These are phyloP conservation scores for Elanus axillaris DNA, from an alignment of 2,113 vertebrate species.

Conservation along the genomic window DNA sequence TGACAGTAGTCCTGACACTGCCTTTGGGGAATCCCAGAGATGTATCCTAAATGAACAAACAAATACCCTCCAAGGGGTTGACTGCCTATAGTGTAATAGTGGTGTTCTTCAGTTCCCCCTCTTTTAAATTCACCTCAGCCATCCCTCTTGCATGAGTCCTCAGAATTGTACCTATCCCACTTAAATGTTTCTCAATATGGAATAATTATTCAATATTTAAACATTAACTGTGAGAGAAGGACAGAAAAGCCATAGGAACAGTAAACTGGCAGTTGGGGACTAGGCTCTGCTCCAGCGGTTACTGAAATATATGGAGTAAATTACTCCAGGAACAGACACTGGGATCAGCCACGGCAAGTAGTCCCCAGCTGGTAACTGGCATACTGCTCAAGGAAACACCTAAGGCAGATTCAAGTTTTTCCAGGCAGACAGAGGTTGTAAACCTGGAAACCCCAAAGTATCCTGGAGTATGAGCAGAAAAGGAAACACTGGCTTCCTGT, in stretches of 20 bases:
- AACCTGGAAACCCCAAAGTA: not conserved
- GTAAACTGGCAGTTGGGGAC: not conserved
- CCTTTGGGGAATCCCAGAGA: not conserved
- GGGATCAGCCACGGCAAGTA: not conserved
- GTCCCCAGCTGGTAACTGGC: not conserved
- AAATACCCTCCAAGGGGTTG: not conserved
- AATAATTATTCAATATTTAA: not conserved
- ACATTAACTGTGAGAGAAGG: not conserved
- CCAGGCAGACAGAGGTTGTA: not conserved
- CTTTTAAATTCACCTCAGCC: not conserved
- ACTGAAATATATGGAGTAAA: not conserved
- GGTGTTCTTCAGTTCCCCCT: not conserved
- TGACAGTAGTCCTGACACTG: not conserved
- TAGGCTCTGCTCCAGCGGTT: not conserved
- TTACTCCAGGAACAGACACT: not conserved
- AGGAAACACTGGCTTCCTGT: not conserved
- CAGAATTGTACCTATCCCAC: not conserved
- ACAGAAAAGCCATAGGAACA: not conserved
- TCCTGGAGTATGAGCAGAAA: not conserved
- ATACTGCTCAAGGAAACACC: not conserved
- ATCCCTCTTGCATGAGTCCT: not conserved
- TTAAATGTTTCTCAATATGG: not conserved
- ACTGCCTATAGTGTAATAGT: not conserved
- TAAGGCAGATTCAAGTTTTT: not conserved
- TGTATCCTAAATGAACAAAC: not conserved